A percentile compares a stretch with the other conserved stretches of the same genome.
These are phyloP conservation scores for Phyto melanocephala DNA, from an alignment of 2,888 invertebrate species.

Conservation along the genomic window DNA sequence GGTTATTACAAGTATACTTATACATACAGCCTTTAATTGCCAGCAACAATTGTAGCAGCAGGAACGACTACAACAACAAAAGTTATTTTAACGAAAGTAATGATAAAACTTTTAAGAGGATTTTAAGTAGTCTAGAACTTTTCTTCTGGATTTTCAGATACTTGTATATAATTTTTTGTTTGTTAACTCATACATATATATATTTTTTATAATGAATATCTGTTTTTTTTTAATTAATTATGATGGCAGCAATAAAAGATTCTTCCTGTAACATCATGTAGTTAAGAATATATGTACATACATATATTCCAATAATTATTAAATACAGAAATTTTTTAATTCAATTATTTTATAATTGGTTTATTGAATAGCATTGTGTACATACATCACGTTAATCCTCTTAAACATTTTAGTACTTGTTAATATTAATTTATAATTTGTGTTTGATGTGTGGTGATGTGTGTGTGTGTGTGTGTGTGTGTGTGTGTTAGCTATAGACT, in stretches of 20 bases:
- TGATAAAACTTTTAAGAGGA: constrained; percentile 52
- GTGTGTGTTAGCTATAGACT: too few relatives aligned
- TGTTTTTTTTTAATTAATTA: background rate
- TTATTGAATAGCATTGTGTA: background rate
- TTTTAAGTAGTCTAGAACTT: constrained; percentile 33
- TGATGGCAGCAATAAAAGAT: too few relatives aligned
- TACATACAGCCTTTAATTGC: constrained; percentile 31
- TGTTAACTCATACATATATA: background rate
- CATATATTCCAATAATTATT: background rate
- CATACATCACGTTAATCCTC: background rate
- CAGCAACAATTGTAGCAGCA: constrained; percentile 8
- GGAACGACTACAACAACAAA: background rate
- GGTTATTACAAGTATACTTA: background rate
- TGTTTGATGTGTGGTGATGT: too few relatives aligned
- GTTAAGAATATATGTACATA: background rate
- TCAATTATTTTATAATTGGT: background rate
- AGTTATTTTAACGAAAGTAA: constrained; percentile 12
- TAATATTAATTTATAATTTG: background rate
- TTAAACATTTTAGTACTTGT: background rate
- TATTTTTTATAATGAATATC: background rate
- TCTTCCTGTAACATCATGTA: background rate
- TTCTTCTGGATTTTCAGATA: background rate
- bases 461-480: too few relatives aligned
- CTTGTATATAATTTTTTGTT: background rate
- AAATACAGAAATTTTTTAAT: background rate